A percentile compares a stretch with the other conserved stretches of the same genome.
Evolutionary conservation across 2,113 vertebrate species (phyloP).

Genomic region (Cardinalis cardinalis): DNA sequence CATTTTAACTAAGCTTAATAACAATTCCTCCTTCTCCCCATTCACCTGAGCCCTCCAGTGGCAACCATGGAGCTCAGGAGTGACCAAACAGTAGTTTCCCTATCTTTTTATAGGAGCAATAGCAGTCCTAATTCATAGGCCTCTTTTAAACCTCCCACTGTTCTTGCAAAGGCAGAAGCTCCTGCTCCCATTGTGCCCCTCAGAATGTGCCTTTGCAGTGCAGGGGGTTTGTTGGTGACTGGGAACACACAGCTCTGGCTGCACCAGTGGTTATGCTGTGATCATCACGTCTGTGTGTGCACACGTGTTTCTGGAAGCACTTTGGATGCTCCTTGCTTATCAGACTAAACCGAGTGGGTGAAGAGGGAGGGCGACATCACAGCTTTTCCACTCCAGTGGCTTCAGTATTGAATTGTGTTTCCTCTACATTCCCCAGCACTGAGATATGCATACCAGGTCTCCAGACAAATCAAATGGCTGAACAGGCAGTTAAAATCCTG

Average conservation of each 20-base stretch:
- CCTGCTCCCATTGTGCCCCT: rapidly evolving
- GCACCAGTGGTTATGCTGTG: not conserved
- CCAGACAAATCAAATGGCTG: not conserved
- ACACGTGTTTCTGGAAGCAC: rapidly evolving
- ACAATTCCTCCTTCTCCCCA: not conserved
- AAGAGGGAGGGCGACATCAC: not conserved
- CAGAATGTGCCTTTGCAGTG: not conserved
- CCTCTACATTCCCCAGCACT: not conserved
- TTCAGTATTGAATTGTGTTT: not conserved
- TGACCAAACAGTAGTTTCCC: not conserved
- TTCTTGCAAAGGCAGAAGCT: not conserved
- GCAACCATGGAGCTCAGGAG: not conserved
- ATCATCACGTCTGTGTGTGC: rapidly evolving
- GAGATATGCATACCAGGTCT: not conserved
- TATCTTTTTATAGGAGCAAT: not conserved
- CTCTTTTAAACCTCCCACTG: not conserved
- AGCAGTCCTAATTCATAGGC: not conserved
- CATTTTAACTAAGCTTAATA: not conserved
- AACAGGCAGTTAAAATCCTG: not conserved
- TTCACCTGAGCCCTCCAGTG: not conserved
- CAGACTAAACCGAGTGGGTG: not conserved
- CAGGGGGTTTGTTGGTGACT: not conserved
- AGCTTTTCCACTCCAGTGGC: not conserved
- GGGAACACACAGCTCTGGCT: not conserved
- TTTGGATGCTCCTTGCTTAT: not conserved